Evolutionary conservation across 1,140 invertebrate genomes (phyloP), one percentile per base, ranked within the genome.

Genomic region (Sesamia nonagrioides): DNA sequence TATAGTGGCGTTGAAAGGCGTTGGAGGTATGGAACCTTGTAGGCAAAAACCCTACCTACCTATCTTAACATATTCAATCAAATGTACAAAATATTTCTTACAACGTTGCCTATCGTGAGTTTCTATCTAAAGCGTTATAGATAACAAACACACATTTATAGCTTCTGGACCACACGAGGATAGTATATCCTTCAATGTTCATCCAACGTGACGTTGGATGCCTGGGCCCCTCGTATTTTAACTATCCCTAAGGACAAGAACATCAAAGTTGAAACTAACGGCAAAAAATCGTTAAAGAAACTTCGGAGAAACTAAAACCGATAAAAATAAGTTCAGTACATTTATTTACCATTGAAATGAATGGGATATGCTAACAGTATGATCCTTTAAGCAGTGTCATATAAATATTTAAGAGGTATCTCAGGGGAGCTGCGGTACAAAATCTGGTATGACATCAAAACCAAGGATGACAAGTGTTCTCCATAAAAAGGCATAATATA

Each of bases 161-260:
- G 73, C 73, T 61, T 75, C 18, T 48, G 27, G 33, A 69, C 72
- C 73, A 21, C 54, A 17, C 40, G 73, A 72, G 73, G 56, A 33
- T 75, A 75, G 42, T 75, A 75, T 61, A 75, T 75, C 73, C 73
- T 75, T 75, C 73, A 75, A 27, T 58, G 72, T 61, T 75, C 58
- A 63, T 75, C 27, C 58, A 48, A 48, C 58, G 56, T 75, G 73
- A 63, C 73, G 73, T 75, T 63, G 9, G 73, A 75, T 61, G 54
- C 58, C 40, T 17, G 72, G 27, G 56, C 54, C 72, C 73, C 73
- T 75, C 58, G 73, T 75, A 75, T 75, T 75, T 75, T 75, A 75
- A 61, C 73, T 63, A 48, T 75, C 73, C 73, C 58, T 50, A 63
- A 63, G 73, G 73, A 75, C 45, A 63, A 17, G 21, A 63, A 75